phyloP scores from a whole-genome alignment of 2,113 vertebrate genomes.

The Ifrita kowaldi region DNA sequence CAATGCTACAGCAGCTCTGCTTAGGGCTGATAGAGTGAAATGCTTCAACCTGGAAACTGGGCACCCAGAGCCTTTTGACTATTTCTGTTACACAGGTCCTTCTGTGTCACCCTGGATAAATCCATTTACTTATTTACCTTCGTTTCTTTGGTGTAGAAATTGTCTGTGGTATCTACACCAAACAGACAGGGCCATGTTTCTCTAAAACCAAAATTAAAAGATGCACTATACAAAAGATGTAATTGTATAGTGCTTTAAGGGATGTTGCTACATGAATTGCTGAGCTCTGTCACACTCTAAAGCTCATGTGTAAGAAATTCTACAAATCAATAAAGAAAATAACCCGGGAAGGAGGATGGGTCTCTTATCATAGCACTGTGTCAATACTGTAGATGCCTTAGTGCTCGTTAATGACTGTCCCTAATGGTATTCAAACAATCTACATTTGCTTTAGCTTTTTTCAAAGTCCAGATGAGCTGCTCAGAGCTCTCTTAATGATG shows the following conservation, averaged over 20 bases:
- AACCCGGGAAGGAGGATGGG: background rate
- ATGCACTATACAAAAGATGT: background rate
- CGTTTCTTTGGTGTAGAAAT: background rate
- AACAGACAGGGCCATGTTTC: background rate
- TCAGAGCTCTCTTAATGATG: slow-evolving; percentile 41
- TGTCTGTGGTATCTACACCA: background rate
- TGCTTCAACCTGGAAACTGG: background rate
- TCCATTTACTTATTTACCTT: background rate
- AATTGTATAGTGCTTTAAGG: background rate
- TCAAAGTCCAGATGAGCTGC: slow-evolving; percentile 46
- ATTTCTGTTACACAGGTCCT: background rate
- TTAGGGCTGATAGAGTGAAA: background rate
- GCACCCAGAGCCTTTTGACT: background rate
- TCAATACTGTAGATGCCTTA: background rate
- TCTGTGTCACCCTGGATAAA: background rate
- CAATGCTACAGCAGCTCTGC: background rate
- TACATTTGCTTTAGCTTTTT: slow-evolving; percentile 42
- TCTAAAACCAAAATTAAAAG: background rate
- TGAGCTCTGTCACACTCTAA: background rate
- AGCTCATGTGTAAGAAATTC: background rate
- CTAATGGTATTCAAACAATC: slow-evolving; percentile 31
- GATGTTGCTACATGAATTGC: background rate
- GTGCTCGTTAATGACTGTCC: slow-evolving; percentile 24
- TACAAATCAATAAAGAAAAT: slow-evolving; percentile 34
- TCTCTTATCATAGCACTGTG: background rate